A percentile compares a stretch with the other conserved stretches of the same genome.
Conservation (phyloP, 2,888 invertebrate genomes). For the Halictus quadricinctus region DNA sequence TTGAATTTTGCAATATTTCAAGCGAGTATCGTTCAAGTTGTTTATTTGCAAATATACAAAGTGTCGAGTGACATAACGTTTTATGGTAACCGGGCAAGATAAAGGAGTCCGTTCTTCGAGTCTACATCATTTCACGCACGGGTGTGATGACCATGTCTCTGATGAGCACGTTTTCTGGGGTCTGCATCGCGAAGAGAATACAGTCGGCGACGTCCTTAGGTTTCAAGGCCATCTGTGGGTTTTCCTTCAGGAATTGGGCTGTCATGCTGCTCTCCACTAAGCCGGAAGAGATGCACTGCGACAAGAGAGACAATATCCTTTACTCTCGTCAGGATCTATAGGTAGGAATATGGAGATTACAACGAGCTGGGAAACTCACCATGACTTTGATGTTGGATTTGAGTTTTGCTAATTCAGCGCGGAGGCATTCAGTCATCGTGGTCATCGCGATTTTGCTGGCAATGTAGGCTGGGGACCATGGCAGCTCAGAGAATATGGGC, state of each 20-base stretch:
- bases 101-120: background rate
- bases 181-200: slow-evolving; percentile 78
- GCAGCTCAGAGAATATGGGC: slow-evolving; percentile 48
- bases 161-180: slow-evolving; percentile 72
- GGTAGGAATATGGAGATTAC: background rate
- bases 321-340: background rate
- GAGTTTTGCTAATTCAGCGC: slow-evolving; percentile 80
- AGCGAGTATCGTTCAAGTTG: slow-evolving; percentile 15
- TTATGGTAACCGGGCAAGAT: background rate
- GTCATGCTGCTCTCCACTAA: slow-evolving; percentile 84
- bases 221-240: slow-evolving; percentile 73
- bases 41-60: slow-evolving; percentile 46
- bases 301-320: slow-evolving; percentile 19
- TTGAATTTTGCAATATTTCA: background rate
- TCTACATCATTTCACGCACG: slow-evolving; percentile 56
- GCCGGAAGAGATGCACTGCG: slow-evolving; percentile 86
- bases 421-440: slow-evolving; percentile 81
- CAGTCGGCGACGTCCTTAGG: slow-evolving; percentile 81
- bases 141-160: slow-evolving; percentile 67
- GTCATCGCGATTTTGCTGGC: slow-evolving; percentile 83
- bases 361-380: slow-evolving; percentile 60
- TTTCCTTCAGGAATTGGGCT: slow-evolving; percentile 67
- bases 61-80: background rate
- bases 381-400: slow-evolving; percentile 78
- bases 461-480: slow-evolving; percentile 77